phyloP scores from a whole-genome alignment of 2,113 vertebrate genomes.

The Sakesphorus luctuosus region DNA sequence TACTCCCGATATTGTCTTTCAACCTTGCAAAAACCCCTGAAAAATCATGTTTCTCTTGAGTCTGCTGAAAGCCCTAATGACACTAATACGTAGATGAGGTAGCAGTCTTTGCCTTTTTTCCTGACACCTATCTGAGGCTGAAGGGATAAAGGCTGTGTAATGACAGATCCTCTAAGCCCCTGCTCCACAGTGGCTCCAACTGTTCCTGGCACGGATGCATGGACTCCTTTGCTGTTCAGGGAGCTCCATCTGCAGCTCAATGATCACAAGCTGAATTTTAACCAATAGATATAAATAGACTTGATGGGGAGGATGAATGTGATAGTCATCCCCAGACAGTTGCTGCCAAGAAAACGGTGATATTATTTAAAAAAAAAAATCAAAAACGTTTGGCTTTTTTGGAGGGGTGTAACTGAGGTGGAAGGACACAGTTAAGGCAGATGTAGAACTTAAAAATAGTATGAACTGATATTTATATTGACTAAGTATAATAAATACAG shows the following conservation, averaged over 20 bases:
- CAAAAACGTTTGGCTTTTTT: background rate
- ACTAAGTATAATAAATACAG: background rate
- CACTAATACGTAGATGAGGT: background rate
- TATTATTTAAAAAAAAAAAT: background rate
- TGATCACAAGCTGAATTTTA: constrained; percentile 34
- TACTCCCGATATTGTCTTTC: background rate
- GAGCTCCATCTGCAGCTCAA: constrained; percentile 47
- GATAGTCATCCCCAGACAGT: background rate
- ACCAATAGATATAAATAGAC: constrained; percentile 18
- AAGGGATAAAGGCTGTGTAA: background rate
- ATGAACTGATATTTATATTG: background rate
- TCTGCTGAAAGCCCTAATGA: background rate
- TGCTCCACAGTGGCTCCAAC: background rate
- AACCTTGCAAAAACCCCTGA: background rate
- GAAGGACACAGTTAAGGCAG: background rate
- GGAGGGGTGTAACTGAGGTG: background rate
- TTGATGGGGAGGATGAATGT: background rate
- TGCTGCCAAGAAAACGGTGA: background rate
- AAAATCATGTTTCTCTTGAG: background rate
- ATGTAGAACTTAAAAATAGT: background rate
- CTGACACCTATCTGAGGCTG: background rate
- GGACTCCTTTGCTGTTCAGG: background rate
- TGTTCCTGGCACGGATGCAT: background rate
- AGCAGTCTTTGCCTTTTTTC: background rate
- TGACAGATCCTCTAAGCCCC: background rate